Base-by-base conservation (phyloP, 2,888 invertebrate species). In the Cloeon dipterum region DNA sequence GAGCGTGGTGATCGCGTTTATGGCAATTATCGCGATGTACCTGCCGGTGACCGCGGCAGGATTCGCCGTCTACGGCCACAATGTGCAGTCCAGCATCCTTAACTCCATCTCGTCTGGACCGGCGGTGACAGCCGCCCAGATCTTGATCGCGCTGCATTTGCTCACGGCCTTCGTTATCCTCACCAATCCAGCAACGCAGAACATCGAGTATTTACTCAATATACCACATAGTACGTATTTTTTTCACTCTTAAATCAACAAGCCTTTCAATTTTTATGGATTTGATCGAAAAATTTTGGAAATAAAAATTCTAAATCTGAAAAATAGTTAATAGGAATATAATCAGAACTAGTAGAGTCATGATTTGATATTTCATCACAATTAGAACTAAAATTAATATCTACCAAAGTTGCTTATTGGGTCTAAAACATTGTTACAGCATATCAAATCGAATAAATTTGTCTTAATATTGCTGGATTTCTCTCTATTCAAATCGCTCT, bases 121-220 rank as follows among this genome's bases (percentile, higher is more conserved):
- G 0, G 52, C 70, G 34, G 63, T 68, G 0, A 57, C 63, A 5
- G 53, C 64, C 1, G 70, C 68, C 20, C 65, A 74, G 48, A 52
- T 71, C 21, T 56, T 73, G 20, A 68, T 77, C 61, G 65, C 67
- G 1, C 46, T 66, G 3, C 76, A 77, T 51, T 59, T 76, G 14
- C 52, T 74, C 20, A 58, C 68, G 34, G 74, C 74, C 19, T 74
- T 74, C 51, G 55, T 72, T 41, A 73, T 77, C 45, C 63, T 74
- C 42, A 62, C 74, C 44, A 76, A 75, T 56, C 75, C 76, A 1
- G 68, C 74, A 26, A 69, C 68, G 48, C 74, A 75, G 53, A 71
- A 74, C 48, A 49, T 73, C 39, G 77, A 77, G 49, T 68, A 73
- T 47, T 55, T 69, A 3, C 64, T 71, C 45, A 61, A 60, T 37